Evolutionary conservation across 1,140 invertebrate species (phyloP).

Genomic region (Philopotamus ludificatus): DNA sequence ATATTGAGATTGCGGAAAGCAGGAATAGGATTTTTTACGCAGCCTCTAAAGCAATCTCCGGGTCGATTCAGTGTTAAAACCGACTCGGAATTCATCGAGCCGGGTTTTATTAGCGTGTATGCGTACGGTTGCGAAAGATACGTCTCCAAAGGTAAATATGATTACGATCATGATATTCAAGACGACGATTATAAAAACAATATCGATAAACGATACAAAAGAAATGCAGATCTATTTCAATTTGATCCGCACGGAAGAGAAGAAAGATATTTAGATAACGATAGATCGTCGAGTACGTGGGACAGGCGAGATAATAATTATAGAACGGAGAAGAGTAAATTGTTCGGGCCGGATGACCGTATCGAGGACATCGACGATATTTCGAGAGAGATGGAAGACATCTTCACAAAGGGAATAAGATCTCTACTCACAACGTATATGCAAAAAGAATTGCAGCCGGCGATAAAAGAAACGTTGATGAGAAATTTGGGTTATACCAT

Average conservation of each 20-base stretch:
- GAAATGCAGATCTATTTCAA: conserved; percentile 48
- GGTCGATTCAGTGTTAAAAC: conserved; percentile 74
- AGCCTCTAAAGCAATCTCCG: conserved; percentile 51
- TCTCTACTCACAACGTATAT: conserved; percentile 78
- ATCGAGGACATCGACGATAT: conserved; percentile 62
- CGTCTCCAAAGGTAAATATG: conserved; percentile 40
- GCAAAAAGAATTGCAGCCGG: conserved; percentile 77
- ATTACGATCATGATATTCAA: conserved; percentile 40
- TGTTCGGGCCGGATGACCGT: conserved; percentile 51
- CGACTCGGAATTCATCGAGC: conserved; percentile 78
- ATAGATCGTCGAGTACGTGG: conserved; percentile 50
- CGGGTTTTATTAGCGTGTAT: conserved; percentile 78
- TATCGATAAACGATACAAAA: conserved; percentile 47
- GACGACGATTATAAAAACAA: conserved; percentile 52
- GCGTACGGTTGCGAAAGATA: conserved; percentile 73
- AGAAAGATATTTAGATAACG: conserved; percentile 44
- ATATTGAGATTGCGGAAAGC: conserved; percentile 71
- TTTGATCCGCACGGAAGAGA: conserved; percentile 47
- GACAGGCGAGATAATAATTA: conserved; percentile 47
- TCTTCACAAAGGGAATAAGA: conserved; percentile 75
- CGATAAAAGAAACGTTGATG: conserved; percentile 81
- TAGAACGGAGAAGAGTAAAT: conserved; percentile 47
- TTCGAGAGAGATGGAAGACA: conserved; percentile 77
- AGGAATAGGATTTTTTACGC: conserved; percentile 70
- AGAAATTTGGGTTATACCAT: conserved; percentile 81